Evolutionary conservation across 2,797 vertebrate species (phyloP).

Genomic region (Gorsachius magnificus): DNA sequence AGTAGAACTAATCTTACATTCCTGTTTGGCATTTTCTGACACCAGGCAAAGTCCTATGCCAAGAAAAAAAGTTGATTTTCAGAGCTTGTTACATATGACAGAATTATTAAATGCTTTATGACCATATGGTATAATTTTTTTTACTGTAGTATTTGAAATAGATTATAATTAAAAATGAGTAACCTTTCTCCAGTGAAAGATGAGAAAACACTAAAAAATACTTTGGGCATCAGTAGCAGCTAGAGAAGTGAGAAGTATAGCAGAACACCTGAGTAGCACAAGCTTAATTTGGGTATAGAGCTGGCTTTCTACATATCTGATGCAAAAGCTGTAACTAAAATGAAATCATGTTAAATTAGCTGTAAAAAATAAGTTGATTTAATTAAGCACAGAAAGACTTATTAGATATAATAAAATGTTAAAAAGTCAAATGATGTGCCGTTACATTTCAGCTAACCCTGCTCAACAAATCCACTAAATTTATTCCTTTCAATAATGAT

Average conservation of each 20-base stretch:
- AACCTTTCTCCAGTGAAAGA: slow-evolving; percentile 4
- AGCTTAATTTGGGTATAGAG: slow-evolving; percentile 62
- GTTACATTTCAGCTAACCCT: slow-evolving; percentile 81
- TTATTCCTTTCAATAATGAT: slow-evolving; percentile 85
- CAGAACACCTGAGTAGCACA: slow-evolving; percentile 58
- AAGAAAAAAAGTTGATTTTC: slow-evolving; percentile 54
- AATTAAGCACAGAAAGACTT: slow-evolving; percentile 83
- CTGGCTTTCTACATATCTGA: slow-evolving; percentile 73
- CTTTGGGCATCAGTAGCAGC: background rate
- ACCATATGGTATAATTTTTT: slow-evolving; percentile 33
- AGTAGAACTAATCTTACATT: slow-evolving; percentile 40
- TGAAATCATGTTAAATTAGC: slow-evolving; percentile 83
- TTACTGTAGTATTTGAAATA: slow-evolving; percentile 19
- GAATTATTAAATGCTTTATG: slow-evolving; percentile 31
- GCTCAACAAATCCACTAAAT: slow-evolving; percentile 79
- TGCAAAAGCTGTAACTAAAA: slow-evolving; percentile 76
- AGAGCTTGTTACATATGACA: slow-evolving; percentile 22
- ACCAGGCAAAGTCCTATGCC: slow-evolving; percentile 15
- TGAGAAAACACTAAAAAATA: background rate
- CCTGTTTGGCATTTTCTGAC: slow-evolving; percentile 34
- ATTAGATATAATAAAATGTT: slow-evolving; percentile 85
- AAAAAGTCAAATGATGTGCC: slow-evolving; percentile 84
- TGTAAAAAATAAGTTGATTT: slow-evolving; percentile 84
- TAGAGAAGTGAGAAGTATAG: slow-evolving; percentile 29
- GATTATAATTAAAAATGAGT: background rate